Evolutionary conservation across 2,797 vertebrate species (phyloP).

Genomic region (Syndactyla subalaris): DNA sequence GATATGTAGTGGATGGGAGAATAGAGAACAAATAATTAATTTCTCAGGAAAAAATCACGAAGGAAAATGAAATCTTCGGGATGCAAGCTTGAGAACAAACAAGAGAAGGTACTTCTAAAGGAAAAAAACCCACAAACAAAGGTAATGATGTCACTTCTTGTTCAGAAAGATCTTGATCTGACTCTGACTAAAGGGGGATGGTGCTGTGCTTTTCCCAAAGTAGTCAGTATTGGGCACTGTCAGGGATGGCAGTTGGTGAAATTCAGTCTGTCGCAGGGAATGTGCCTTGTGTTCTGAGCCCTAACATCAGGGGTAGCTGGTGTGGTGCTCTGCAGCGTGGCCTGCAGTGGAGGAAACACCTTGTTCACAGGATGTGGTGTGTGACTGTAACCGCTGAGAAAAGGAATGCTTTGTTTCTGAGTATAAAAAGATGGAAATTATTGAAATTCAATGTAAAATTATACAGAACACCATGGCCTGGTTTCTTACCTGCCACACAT

Average conservation of each 20-base stretch:
- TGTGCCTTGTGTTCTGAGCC: rapidly evolving
- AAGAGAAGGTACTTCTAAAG: neutral
- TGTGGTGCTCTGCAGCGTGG: neutral
- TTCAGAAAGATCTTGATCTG: neutral
- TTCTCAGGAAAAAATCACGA: neutral
- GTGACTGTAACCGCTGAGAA: neutral
- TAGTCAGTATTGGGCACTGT: neutral
- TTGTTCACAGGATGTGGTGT: neutral
- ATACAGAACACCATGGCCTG: neutral
- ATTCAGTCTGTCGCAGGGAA: rapidly evolving
- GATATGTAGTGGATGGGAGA: neutral
- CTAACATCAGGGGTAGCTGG: neutral
- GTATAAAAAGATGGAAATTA: neutral
- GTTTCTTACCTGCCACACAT: neutral
- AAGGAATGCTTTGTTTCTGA: neutral
- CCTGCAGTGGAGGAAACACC: neutral
- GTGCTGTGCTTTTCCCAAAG: neutral
- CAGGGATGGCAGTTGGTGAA: neutral
- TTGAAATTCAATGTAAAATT: neutral
- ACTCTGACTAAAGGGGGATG: neutral
- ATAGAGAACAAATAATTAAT: neutral
- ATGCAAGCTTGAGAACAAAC: neutral
- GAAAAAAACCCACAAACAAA: neutral
- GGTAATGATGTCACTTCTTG: neutral
- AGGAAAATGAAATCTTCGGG: neutral